These are phyloP conservation scores for Thecocarcelia acutangulata DNA, from an alignment of 2,888 invertebrate genomes.

Conservation along the genomic window DNA sequence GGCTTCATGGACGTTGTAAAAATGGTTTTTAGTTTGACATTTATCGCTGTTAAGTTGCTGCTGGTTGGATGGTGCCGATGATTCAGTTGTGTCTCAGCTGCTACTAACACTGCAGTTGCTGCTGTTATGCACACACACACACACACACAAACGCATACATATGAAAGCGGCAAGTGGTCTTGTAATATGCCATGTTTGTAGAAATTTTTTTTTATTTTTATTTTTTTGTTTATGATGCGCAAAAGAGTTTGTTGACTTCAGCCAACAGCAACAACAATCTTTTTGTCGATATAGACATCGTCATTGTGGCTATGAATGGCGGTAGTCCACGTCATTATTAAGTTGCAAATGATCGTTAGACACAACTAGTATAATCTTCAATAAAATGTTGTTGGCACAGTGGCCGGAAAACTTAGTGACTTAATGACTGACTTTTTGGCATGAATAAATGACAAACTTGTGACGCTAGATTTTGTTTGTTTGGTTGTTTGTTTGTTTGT, in stretches of 20 bases:
- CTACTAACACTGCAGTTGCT: not conserved
- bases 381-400: conserved; percentile 75
- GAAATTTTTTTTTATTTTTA: no score
- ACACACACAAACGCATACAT: no score
- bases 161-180: conserved; percentile 59
- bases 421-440: conserved; percentile 78
- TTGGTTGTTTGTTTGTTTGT: conserved; percentile 12
- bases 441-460: conserved; percentile 67
- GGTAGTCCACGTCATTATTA: conserved; percentile 28
- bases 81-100: conserved; percentile 22
- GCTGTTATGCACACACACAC: not conserved
- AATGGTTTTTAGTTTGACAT: conserved; percentile 51
- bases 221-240: conserved; percentile 47
- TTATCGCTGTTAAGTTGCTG: conserved; percentile 37
- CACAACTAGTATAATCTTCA: conserved; percentile 38
- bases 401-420: conserved; percentile 79
- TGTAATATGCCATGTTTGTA: conserved; percentile 64
- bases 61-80: conserved; percentile 2
- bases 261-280: conserved; percentile 17
- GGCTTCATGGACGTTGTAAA: conserved; percentile 28
- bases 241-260: conserved; percentile 65
- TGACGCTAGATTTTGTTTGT: conserved; percentile 52
- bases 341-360: conserved; percentile 37
- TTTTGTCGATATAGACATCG: conserved; percentile 9
- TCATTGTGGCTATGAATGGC: conserved; percentile 8